Conservation (phyloP, 2,797 vertebrate species). For the Sebastes goodei region DNA sequence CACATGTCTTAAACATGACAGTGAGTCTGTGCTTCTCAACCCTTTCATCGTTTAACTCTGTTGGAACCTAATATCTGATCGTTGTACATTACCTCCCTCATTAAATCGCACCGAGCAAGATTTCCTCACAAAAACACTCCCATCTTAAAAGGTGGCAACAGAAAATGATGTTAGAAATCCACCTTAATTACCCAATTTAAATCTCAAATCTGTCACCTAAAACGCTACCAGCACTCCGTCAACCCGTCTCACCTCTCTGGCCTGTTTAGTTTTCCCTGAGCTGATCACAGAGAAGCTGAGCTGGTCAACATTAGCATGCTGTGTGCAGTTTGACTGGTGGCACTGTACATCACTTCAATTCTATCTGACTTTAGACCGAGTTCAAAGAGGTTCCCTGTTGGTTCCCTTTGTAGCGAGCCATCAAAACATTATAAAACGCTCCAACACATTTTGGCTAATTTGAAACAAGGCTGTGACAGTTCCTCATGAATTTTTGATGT, state of each 20-base stretch:
- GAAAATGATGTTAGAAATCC: background rate
- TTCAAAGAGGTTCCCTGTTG: background rate
- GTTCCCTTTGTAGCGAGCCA: background rate
- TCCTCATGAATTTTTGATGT: background rate
- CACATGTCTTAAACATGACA: background rate
- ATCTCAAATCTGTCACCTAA: background rate
- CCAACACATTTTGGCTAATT: background rate
- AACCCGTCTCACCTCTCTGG: background rate
- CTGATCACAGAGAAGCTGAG: background rate
- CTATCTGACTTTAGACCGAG: background rate
- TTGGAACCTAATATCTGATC: background rate
- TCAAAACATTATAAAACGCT: background rate
- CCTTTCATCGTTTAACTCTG: background rate
- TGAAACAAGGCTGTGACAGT: background rate
- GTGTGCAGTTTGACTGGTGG: background rate
- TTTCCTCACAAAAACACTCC: background rate
- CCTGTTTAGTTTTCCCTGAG: background rate
- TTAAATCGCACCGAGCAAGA: background rate
- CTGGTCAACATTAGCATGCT: background rate
- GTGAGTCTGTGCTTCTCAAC: background rate
- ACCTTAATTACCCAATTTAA: slow-evolving; percentile 16
- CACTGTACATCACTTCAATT: background rate
- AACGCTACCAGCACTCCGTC: background rate
- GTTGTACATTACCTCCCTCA: background rate
- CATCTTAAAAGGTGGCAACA: background rate